Evolutionary conservation across 1,140 invertebrate genomes (phyloP).

Genomic region (Brachystomella parvula): DNA sequence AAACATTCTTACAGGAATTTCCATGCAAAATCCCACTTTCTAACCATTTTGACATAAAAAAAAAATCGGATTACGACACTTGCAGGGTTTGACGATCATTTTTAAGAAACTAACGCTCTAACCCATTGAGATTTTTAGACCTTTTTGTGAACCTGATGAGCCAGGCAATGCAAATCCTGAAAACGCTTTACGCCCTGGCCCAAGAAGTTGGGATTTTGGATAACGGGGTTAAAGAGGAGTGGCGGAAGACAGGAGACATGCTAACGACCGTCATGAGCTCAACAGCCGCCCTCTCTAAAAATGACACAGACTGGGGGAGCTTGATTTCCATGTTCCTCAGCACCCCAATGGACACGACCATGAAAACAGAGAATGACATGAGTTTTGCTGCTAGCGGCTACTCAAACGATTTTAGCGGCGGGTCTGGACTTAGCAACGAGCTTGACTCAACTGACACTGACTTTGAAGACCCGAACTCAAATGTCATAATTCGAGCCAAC

Average conservation of each 20-base stretch:
- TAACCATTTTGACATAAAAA: too few relatives aligned
- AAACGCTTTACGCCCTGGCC: not conserved
- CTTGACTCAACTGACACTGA: conserved; percentile 3
- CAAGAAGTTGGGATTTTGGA: not conserved
- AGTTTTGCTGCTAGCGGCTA: not conserved
- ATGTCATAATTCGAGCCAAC: not conserved
- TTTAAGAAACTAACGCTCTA: too few relatives aligned
- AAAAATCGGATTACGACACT: too few relatives aligned
- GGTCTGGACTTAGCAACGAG: not conserved
- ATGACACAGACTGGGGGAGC: conserved; percentile 5
- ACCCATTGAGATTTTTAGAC: not conserved
- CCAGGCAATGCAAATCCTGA: not conserved
- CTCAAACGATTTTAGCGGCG: not conserved
- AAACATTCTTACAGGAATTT: too few relatives aligned
- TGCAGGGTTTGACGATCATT: too few relatives aligned
- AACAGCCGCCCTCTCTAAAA: not conserved
- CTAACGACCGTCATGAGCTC: not conserved
- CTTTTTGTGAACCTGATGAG: conserved; percentile 1
- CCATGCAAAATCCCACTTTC: too few relatives aligned
- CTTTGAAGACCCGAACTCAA: not conserved
- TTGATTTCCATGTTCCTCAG: not conserved
- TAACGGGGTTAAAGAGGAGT: not conserved
- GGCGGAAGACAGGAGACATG: conserved; percentile 5
- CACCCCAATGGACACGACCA: not conserved
- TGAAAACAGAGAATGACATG: not conserved